These are phyloP conservation scores for Dicrostonyx torquatus DNA, from an alignment of 2,797 vertebrate species.

Conservation along the genomic window DNA sequence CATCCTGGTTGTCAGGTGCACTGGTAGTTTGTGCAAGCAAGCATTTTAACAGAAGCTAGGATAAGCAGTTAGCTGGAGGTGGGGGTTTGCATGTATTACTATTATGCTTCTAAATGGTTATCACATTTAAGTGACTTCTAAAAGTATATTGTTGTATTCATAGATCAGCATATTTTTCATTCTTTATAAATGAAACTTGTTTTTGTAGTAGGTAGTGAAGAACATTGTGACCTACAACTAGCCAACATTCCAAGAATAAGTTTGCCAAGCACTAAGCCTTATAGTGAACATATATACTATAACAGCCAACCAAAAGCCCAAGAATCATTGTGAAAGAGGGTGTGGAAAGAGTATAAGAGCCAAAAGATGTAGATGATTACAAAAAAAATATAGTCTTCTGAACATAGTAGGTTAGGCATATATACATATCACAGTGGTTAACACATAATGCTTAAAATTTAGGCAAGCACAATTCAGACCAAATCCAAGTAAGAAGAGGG, in stretches of 20 bases:
- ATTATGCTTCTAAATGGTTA: background rate
- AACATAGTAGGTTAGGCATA: background rate
- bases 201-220: background rate
- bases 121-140: background rate
- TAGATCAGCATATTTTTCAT: background rate
- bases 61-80: background rate
- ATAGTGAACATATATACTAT: background rate
- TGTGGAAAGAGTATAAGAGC: background rate
- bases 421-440: background rate
- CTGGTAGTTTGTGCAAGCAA: background rate
- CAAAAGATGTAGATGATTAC: background rate
- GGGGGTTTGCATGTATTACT: background rate
- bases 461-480: background rate
- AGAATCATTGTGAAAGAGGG: background rate
- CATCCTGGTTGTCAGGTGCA: background rate
- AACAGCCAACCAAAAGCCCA: background rate
- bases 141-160: background rate
- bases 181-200: background rate
- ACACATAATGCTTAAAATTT: background rate
- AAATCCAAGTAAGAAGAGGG: background rate
- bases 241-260: background rate
- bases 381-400: background rate
- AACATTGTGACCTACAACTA: background rate
- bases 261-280: background rate
- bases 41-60: background rate